Percentiles rank a stretch among this genome's conserved stretches.
Evolutionary conservation across 2,888 invertebrate species (phyloP).

Genomic region (Drosophila ezoana): DNA sequence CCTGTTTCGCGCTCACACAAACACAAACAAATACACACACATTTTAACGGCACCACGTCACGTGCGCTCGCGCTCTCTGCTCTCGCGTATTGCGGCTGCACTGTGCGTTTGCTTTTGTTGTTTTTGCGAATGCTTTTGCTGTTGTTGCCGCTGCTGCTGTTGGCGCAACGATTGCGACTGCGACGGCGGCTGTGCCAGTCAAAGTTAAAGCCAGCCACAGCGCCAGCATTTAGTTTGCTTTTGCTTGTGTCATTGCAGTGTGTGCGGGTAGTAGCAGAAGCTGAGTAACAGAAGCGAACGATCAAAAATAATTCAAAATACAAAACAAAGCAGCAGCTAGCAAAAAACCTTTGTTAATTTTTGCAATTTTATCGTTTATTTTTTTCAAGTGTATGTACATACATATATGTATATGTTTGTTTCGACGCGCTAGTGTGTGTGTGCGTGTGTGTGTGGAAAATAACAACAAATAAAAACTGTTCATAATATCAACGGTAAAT

Average conservation of each 20-base stretch:
- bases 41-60: slow-evolving; percentile 50
- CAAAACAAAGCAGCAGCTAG: slow-evolving; percentile 28
- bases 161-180: slow-evolving; percentile 23
- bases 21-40: slow-evolving; percentile 50
- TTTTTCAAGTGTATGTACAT: slow-evolving; percentile 51
- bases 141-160: slow-evolving; percentile 12
- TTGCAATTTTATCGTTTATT: slow-evolving; percentile 31
- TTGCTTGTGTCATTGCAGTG: slow-evolving; percentile 79
- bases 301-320: slow-evolving; percentile 41
- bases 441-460: slow-evolving; percentile 4
- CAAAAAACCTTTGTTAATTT: slow-evolving; percentile 23
- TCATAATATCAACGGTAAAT: slow-evolving; percentile 43
- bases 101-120: slow-evolving; percentile 56
- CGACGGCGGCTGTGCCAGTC: slow-evolving; percentile 46
- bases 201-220: slow-evolving; percentile 60
- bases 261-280: slow-evolving; percentile 70
- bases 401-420: not conserved
- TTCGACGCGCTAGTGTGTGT: slow-evolving; percentile 9
- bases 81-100: slow-evolving; percentile 50
- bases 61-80: slow-evolving; percentile 60
- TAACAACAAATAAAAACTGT: slow-evolving; percentile 21
- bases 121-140: slow-evolving; percentile 61
- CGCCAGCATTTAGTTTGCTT: slow-evolving; percentile 72
- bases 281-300: slow-evolving; percentile 34
- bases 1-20: slow-evolving; percentile 65